Conservation (phyloP, 2,113 vertebrate genomes). For the Callospermophilus lateralis region DNA sequence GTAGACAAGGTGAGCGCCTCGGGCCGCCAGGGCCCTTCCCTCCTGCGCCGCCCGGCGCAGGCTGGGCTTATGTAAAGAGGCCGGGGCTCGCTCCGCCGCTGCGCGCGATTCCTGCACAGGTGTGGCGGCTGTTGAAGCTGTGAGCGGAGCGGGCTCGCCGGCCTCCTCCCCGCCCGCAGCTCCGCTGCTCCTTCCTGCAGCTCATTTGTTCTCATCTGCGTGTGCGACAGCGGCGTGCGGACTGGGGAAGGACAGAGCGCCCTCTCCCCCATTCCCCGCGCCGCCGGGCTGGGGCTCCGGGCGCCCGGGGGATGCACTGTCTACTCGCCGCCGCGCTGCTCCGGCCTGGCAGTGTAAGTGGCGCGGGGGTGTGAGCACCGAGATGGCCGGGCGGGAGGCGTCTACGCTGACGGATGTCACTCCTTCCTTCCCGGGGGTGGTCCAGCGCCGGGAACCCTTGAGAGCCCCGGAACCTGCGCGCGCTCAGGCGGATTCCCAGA, state of each 20-base stretch:
- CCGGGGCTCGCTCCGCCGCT: not conserved
- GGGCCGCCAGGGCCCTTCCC: not conserved
- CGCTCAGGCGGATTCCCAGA: not conserved
- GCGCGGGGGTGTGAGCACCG: not conserved
- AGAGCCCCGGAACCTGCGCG: not conserved
- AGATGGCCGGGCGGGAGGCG: not conserved
- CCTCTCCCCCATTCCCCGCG: not conserved
- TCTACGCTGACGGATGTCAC: not conserved
- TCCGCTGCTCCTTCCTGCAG: not conserved
- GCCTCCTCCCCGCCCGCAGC: not conserved
- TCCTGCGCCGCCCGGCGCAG: not conserved
- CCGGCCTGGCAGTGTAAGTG: not conserved
- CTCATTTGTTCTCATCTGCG: slow-evolving; percentile 58
- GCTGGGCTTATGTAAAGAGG: not conserved
- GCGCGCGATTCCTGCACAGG: slow-evolving; percentile 59
- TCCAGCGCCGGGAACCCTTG: not conserved
- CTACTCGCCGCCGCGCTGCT: not conserved
- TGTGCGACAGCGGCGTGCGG: not conserved
- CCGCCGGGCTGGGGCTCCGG: not conserved
- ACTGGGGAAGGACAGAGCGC: not conserved
- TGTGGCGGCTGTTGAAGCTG: not conserved
- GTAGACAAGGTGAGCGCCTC: not conserved
- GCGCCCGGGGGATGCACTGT: slow-evolving; percentile 25
- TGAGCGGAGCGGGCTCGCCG: not conserved
- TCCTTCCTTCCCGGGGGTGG: not conserved